These are phyloP conservation scores for Ascidia mentula DNA, from an alignment of 23 tunicate species.

Conservation along the genomic window DNA sequence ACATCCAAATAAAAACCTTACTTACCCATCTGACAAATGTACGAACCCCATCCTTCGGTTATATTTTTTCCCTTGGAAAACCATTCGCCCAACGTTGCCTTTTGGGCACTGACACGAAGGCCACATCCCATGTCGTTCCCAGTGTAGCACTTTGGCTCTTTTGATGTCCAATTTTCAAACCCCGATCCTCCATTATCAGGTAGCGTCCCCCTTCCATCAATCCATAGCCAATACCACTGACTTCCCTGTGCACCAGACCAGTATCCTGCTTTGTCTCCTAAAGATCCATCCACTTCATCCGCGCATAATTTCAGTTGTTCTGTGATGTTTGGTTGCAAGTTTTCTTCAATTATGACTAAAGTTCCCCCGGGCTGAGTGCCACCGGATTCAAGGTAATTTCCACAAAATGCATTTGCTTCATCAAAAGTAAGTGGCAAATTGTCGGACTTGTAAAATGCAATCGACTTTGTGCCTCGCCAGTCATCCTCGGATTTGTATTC, in stretches of 20 bases:
- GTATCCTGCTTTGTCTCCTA: neutral
- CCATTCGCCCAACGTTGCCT: neutral
- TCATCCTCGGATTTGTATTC: neutral
- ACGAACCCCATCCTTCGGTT: neutral
- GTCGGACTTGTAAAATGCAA: neutral
- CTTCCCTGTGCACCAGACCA: neutral
- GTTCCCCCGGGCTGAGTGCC: neutral
- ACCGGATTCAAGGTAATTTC: neutral
- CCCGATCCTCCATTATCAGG: neutral
- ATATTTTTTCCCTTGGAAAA: neutral
- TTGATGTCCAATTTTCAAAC: neutral
- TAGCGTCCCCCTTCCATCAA: neutral
- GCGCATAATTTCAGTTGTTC: neutral
- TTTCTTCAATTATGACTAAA: neutral
- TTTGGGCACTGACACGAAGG: neutral
- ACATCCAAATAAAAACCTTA: neutral
- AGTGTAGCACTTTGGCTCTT: neutral
- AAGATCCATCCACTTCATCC: neutral
- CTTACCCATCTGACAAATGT: neutral
- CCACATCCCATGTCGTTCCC: neutral
- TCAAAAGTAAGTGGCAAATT: neutral
- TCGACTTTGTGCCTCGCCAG: neutral
- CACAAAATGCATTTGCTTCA: neutral
- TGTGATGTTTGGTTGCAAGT: neutral
- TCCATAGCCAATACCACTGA: neutral